Percentiles rank a stretch among this genome's conserved stretches.
Evolutionary conservation across 2,797 vertebrate species (phyloP).

Genomic region (Benthosema pterotum): DNA sequence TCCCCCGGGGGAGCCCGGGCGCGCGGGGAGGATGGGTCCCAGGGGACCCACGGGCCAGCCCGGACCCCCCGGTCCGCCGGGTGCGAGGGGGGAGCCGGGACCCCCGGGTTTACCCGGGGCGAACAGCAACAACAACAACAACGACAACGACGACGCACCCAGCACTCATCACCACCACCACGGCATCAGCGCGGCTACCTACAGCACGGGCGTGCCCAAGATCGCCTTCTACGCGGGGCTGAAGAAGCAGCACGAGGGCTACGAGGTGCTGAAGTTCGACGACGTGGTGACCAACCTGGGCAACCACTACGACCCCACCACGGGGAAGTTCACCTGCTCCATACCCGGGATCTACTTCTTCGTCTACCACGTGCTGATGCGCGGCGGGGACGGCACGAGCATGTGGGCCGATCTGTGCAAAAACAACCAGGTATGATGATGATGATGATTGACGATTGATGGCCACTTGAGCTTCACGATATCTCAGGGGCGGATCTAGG

Average conservation of each 20-base stretch:
- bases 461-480: no score
- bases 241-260: slow-evolving; percentile 95
- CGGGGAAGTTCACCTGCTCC: slow-evolving; percentile 96
- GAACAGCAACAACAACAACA: slow-evolving; percentile 71
- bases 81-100: slow-evolving; percentile 87
- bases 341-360: slow-evolving; percentile 99
- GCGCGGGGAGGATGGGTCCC: slow-evolving; percentile 87
- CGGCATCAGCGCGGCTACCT: slow-evolving; percentile 94
- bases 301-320: slow-evolving; percentile 93
- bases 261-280: slow-evolving; percentile 96
- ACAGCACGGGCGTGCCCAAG: slow-evolving; percentile 95
- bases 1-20: slow-evolving; percentile 84
- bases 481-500: no score
- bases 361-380: slow-evolving; percentile 97
- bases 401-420: slow-evolving; percentile 99
- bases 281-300: slow-evolving; percentile 97
- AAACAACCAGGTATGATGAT: slow-evolving; percentile 89
- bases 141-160: no score
- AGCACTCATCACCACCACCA: no score
- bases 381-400: slow-evolving; percentile 95
- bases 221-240: slow-evolving; percentile 97
- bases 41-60: slow-evolving; percentile 90
- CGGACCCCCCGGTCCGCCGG: slow-evolving; percentile 87
- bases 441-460: no score
- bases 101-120: slow-evolving; percentile 88